These are phyloP conservation scores for Zaprionus obscuricornis DNA, from an alignment of 2,888 invertebrate genomes.

Conservation along the genomic window DNA sequence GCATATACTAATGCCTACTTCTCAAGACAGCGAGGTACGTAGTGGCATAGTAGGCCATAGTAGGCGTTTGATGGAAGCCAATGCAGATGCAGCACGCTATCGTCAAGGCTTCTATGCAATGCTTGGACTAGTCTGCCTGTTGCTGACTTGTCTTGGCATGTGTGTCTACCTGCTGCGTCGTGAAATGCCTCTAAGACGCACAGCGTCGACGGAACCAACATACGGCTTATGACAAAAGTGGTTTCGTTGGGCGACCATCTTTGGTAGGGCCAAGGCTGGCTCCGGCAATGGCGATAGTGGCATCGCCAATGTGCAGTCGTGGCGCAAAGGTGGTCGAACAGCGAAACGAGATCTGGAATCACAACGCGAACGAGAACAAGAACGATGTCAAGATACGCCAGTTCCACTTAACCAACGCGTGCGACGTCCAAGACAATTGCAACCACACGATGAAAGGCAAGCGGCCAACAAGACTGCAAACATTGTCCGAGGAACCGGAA, in stretches of 20 bases:
- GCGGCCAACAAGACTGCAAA: conserved; percentile 52
- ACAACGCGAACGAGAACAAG: conserved; percentile 34
- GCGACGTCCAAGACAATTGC: conserved; percentile 67
- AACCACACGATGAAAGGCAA: conserved; percentile 64
- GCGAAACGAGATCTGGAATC: conserved; percentile 46
- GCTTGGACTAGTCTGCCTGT: conserved; percentile 79
- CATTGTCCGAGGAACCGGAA: conserved; percentile 54
- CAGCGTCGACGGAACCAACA: conserved; percentile 50
- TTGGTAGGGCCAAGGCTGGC: conserved; percentile 50
- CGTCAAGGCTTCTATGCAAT: conserved; percentile 83
- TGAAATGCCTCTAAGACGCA: conserved; percentile 62
- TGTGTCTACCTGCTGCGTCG: conserved; percentile 82
- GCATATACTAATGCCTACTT: conserved; percentile 79
- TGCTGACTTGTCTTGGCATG: conserved; percentile 79
- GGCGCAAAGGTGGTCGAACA: conserved; percentile 69
- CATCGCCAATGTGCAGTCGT: conserved; percentile 68
- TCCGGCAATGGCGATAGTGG: conserved; percentile 44
- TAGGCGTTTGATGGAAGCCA: conserved; percentile 74
- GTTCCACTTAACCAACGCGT: conserved; percentile 48
- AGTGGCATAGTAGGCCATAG: conserved; percentile 68
- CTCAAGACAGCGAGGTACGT: conserved; percentile 39
- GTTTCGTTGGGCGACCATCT: conserved; percentile 80
- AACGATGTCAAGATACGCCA: conserved; percentile 29
- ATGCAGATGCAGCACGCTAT: conserved; percentile 81
- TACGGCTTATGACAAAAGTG: conserved; percentile 83